Base-by-base conservation (phyloP, 2,113 vertebrate genomes). In the Hepsetus odoe region DNA sequence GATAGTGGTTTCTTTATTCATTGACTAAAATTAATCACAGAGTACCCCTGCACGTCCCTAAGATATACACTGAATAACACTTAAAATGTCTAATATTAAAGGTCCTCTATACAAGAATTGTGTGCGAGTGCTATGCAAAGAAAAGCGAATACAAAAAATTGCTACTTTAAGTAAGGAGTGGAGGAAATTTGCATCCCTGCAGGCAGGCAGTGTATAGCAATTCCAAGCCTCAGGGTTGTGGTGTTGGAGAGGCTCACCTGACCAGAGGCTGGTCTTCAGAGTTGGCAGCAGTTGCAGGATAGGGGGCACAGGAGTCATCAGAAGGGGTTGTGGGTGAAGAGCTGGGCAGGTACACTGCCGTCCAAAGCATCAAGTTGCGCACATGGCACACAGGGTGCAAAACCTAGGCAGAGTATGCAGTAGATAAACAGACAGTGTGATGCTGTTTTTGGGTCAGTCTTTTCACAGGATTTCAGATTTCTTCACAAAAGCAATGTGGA, bases 301-400 rank as follows among this genome's bases (percentile, higher is more conserved):
- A 99, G 0, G 96, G 96, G 13, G 95, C 96, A 44, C 97, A 98
- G 75, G 95, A 96, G 71, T 98, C 97, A 0, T 99, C 97, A 0
- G 94, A 89, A 0, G 97, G 96, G 0, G 96, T 96, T 3, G 96
- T 97, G 7, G 97, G 97, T 2, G 96, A 98, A 0, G 96, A 97
- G 85, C 95, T 96, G 1, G 97, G 98, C 81, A 99, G 93, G 89
- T 98, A 99, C 59, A 98, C 97, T 0, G 96, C 98, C 1, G 95
- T 98, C 98, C 98, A 99, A 40, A 99, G 92, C 97, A 99, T 94
- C 76, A 99, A 80, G 85, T 98, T 99, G 13, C 97, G 92, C 67
- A 99, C 96, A 0, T 99, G 97, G 92, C 97, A 99, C 85, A 98
- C 98, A 0, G 98, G 98, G 74, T 96, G 96, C 74, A 99, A 95